phyloP scores from a whole-genome alignment of 2,888 invertebrate genomes.

The Epicampocera succincta region DNA sequence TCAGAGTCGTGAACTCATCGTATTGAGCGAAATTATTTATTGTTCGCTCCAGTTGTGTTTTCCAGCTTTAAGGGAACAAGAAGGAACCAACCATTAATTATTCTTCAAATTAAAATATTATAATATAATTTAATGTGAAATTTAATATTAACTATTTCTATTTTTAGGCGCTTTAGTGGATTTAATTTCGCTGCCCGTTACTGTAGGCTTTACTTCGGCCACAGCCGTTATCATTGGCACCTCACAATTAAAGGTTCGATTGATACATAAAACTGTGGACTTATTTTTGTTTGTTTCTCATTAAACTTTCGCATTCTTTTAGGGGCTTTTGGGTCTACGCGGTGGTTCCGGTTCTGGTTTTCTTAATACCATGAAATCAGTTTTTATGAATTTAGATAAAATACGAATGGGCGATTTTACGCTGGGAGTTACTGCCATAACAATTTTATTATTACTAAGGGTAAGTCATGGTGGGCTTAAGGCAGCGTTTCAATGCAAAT shows the following conservation, averaged over 20 bases:
- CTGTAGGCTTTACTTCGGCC: conserved; percentile 94
- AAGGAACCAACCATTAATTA: no score
- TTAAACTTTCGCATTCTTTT: conserved; percentile 10
- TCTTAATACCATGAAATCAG: conserved; percentile 87
- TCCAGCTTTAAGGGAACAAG: no score
- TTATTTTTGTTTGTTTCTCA: no score
- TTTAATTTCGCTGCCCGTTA: conserved; percentile 94
- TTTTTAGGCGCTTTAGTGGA: conserved; percentile 90
- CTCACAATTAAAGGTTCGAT: conserved; percentile 88
- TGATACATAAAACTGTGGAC: background rate
- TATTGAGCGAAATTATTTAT: no score
- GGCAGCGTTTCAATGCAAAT: no score
- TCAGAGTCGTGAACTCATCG: no score
- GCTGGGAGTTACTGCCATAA: conserved; percentile 88
- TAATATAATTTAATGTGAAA: no score
- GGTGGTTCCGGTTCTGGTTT: conserved; percentile 88
- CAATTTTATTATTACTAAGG: conserved; percentile 87
- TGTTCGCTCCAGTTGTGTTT: no score
- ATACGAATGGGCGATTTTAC: conserved; percentile 87
- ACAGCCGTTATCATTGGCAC: conserved; percentile 94
- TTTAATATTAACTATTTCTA: background rate
- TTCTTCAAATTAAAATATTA: no score
- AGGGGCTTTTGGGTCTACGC: conserved; percentile 86
- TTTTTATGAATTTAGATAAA: conserved; percentile 86
- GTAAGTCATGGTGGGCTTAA: conserved; percentile 81